A percentile compares a stretch with the other conserved stretches of the same genome.
phyloP scores from a whole-genome alignment of 2,113 vertebrate species.

The Aptenodytes patagonicus region DNA sequence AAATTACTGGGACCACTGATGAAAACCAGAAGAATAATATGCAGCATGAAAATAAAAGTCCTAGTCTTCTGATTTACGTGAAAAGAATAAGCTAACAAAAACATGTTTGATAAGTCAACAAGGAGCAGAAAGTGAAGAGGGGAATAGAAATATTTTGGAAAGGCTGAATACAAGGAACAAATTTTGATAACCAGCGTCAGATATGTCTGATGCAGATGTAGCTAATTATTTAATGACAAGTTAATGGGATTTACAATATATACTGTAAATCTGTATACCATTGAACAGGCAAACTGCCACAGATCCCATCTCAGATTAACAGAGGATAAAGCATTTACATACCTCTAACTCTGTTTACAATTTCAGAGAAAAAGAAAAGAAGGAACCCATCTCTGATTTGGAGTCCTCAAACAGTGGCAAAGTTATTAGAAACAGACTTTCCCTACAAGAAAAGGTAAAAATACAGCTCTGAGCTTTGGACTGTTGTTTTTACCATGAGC shows the following conservation, averaged over 20 bases:
- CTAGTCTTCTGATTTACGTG: neutral
- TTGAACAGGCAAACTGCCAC: constrained; percentile 17
- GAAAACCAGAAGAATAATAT: neutral
- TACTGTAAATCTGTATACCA: constrained; percentile 43
- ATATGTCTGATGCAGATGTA: constrained; percentile 44
- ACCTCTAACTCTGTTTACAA: constrained; percentile 21
- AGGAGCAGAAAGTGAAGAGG: neutral
- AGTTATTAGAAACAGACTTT: constrained; percentile 61
- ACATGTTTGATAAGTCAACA: neutral
- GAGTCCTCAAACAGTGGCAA: constrained; percentile 44
- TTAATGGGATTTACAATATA: constrained; percentile 61
- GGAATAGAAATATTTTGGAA: neutral
- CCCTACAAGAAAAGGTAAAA: neutral
- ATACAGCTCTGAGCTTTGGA: neutral
- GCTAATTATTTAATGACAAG: constrained; percentile 61
- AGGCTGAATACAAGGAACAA: neutral
- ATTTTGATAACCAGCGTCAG: constrained; percentile 6
- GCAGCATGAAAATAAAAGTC: neutral
- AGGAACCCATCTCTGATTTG: neutral
- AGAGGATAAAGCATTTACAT: constrained; percentile 37
- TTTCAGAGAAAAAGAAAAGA: neutral
- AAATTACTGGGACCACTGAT: neutral
- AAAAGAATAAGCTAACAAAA: neutral
- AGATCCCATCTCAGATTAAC: constrained; percentile 34
- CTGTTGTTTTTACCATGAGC: constrained; percentile 25